Percentiles rank a stretch among this genome's conserved stretches.
These are phyloP conservation scores for Brachyrhaphis roseni DNA, from an alignment of 2,797 vertebrate species.

Conservation along the genomic window DNA sequence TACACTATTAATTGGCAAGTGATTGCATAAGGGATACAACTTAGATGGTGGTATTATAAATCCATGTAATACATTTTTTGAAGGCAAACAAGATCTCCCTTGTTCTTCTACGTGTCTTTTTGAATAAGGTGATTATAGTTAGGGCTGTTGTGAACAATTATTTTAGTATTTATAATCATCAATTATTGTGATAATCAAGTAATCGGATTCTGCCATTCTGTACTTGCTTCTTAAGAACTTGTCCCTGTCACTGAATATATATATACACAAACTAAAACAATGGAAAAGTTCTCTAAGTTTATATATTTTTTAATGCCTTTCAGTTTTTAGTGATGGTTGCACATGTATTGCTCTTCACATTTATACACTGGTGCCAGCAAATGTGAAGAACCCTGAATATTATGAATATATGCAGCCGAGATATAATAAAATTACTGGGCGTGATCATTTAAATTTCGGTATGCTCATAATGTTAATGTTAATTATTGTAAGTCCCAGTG, in stretches of 20 bases:
- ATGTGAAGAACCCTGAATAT: not conserved
- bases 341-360: not conserved
- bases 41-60: conserved; percentile 72
- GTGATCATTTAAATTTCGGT: no score
- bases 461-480: not conserved
- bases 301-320: not conserved
- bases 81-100: not conserved
- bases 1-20: conserved; percentile 65
- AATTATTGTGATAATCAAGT: no score
- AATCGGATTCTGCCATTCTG: not conserved
- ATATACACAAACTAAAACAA: no score
- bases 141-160: no score
- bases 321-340: not conserved
- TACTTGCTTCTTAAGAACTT: not conserved
- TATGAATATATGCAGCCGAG: not conserved
- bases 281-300: not conserved
- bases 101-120: not conserved
- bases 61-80: conserved; percentile 64
- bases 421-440: no score
- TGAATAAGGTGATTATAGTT: not conserved
- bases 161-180: no score
- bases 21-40: conserved; percentile 48
- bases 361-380: not conserved
- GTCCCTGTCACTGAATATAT: not conserved
- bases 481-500: no score